Base-by-base conservation (phyloP, 2,888 invertebrate genomes). In the Tortrix viridana region DNA sequence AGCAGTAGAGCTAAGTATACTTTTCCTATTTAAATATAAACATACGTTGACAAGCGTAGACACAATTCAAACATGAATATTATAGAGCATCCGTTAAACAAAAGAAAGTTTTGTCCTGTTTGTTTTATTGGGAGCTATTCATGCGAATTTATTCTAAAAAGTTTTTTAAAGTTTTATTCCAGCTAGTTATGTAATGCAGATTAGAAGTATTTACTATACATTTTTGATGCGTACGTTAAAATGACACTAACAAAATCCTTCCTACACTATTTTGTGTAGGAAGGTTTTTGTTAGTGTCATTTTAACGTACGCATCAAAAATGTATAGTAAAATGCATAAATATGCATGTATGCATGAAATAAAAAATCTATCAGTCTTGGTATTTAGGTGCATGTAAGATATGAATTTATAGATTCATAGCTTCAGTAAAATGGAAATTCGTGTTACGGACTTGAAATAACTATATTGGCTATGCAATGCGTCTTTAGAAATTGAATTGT, bases 401-500 rank as follows among this genome's bases (percentile, higher is more conserved):
- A 32, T 6, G 32, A 41, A 41, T n/a, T 14, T 20, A 50, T 18
- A 23, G 3, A 56, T 56, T 62, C 56, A 50, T 61, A 44, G 26
- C 18, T 23, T 49, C 23, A 18, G 19, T 19, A 43, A 47, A 54
- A 54, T 48, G 12, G 37, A 43, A 62, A 50, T 55, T 1, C 3
- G 20, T 38, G 37, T 3, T 53, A 38, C 26, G 32, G 4, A n/a
- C 20, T 61, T 7, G 18, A 18, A 60, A 20, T 7, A 54, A 48
- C 55, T 44, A 18, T 44, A 19, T 56, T 46, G 50, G 50, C 9
- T 46, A 56, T 56, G 23, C 43, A 50, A 43, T 41, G 58, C 50
- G n/a, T 55, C 22, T 38, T 23, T 23, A 49, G 49, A 49, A 32
- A 19, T 23, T 43, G 14, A 46, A 44, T 22, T 41, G 32, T 26